Conservation (phyloP, 2,113 vertebrate genomes). For the Chloebia gouldiae region DNA sequence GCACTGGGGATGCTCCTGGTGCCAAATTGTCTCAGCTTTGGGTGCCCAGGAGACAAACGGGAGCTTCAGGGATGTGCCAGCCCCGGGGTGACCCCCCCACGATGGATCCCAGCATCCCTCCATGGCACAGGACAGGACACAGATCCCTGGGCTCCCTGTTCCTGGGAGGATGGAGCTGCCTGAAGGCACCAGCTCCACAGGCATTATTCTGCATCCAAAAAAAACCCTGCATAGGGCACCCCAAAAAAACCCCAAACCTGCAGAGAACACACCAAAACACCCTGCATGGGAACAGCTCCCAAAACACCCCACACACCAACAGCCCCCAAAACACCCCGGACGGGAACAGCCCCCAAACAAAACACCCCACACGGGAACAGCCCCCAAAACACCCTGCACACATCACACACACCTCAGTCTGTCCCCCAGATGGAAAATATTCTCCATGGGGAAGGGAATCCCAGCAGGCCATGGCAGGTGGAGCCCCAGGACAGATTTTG, state of each 20-base stretch:
- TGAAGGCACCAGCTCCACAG: fast-evolving
- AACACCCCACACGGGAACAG: not conserved
- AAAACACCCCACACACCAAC: too few relatives aligned
- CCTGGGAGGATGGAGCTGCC: not conserved
- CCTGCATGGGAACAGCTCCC: not conserved
- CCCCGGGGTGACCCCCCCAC: not conserved
- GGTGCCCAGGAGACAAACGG: fast-evolving
- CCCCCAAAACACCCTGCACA: not conserved
- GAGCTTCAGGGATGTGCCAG: not conserved
- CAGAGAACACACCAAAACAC: too few relatives aligned
- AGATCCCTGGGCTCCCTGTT: fast-evolving
- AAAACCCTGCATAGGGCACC: too few relatives aligned
- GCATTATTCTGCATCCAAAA: fast-evolving
- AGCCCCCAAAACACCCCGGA: not conserved
- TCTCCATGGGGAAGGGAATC: not conserved
- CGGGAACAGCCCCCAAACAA: too few relatives aligned
- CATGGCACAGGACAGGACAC: fast-evolving
- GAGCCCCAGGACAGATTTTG: not conserved
- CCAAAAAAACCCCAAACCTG: not conserved
- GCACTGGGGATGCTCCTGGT: fast-evolving
- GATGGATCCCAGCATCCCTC: not conserved
- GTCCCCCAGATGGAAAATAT: fast-evolving
- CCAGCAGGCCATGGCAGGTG: fast-evolving
- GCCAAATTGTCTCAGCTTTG: fast-evolving
- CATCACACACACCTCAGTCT: too few relatives aligned